A percentile compares a stretch with the other conserved stretches of the same genome.
phyloP scores from a whole-genome alignment of 92 coral and sea anemone species.

The Blastomussa wellsi region DNA sequence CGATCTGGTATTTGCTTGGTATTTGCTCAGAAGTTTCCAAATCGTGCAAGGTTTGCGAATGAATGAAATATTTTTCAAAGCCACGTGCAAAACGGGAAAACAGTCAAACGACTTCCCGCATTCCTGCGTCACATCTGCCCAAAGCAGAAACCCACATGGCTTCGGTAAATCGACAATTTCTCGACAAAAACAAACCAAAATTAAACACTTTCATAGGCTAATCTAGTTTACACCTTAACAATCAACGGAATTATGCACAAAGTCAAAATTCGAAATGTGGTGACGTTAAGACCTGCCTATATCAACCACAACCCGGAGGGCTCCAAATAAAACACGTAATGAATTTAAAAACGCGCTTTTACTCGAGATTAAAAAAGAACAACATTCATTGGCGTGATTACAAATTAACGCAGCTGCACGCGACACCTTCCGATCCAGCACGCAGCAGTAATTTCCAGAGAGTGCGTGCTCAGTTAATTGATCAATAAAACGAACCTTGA shows the following conservation, averaged over 20 bases:
- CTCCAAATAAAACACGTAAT: conserved; percentile 13
- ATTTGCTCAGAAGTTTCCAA: conserved; percentile 1
- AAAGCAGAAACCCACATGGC: conserved; percentile 78
- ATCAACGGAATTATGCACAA: conserved; percentile 19
- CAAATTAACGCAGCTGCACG: conserved; percentile 32
- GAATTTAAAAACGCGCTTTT: conserved; percentile 8
- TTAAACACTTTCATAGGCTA: conserved; percentile 36
- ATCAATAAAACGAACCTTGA: conserved; percentile 3
- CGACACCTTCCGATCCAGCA: conserved; percentile 19
- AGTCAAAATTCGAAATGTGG: conserved; percentile 28
- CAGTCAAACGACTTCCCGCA: conserved; percentile 43
- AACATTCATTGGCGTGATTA: conserved; percentile 29
- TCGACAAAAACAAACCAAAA: conserved; percentile 48
- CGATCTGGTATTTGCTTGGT: not conserved
- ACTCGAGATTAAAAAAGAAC: conserved; percentile 10
- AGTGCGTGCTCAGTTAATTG: not conserved
- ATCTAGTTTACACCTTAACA: conserved; percentile 42
- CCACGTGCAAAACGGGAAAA: conserved; percentile 62
- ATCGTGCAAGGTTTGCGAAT: conserved; percentile 31
- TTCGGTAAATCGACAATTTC: conserved; percentile 56
- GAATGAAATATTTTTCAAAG: conserved; percentile 45
- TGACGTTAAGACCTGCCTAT: conserved; percentile 9
- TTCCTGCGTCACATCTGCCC: conserved; percentile 69
- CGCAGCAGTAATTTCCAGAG: conserved; percentile 4
- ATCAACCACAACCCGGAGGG: conserved; percentile 16